Percentiles rank a stretch among this genome's conserved stretches.
These are phyloP conservation scores for Ictidomys tridecemlineatus DNA, from an alignment of 2,113 vertebrate species.

Conservation along the genomic window DNA sequence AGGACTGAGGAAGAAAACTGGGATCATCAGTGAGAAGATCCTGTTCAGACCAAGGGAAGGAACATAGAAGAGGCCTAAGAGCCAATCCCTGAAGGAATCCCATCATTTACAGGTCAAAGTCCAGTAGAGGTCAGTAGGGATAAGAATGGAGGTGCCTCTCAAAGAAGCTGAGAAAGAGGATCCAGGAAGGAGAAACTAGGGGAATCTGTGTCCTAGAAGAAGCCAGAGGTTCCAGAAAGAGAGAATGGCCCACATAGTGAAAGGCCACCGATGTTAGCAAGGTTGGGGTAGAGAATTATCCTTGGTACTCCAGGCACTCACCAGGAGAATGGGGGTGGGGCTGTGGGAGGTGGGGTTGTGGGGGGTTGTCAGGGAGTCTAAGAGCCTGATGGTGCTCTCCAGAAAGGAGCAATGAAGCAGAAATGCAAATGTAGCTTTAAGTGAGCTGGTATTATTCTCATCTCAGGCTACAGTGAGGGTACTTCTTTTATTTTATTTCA, in stretches of 20 bases:
- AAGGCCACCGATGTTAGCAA: neutral
- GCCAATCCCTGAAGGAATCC: neutral
- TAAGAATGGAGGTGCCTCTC: neutral
- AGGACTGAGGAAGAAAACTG: neutral
- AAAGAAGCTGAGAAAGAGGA: neutral
- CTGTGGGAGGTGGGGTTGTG: too few relatives aligned
- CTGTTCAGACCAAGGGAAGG: neutral
- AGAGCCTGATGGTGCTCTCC: neutral
- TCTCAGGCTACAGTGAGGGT: fast-evolving
- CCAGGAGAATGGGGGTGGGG: too few relatives aligned
- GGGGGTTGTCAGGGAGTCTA: neutral
- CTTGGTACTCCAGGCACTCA: too few relatives aligned
- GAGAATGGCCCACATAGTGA: neutral
- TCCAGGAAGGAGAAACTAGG: neutral
- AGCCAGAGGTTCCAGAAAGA: neutral
- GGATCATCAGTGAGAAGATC: neutral
- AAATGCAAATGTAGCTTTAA: neutral
- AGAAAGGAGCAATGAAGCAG: neutral
- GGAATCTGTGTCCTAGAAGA: neutral
- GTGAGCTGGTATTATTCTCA: neutral
- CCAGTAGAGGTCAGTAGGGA: neutral
- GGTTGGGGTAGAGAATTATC: neutral
- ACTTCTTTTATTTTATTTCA: neutral
- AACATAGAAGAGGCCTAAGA: neutral
- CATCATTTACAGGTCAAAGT: neutral